These are phyloP conservation scores for Sebastolobus alascanus DNA, from an alignment of 2,797 vertebrate species.

Conservation along the genomic window DNA sequence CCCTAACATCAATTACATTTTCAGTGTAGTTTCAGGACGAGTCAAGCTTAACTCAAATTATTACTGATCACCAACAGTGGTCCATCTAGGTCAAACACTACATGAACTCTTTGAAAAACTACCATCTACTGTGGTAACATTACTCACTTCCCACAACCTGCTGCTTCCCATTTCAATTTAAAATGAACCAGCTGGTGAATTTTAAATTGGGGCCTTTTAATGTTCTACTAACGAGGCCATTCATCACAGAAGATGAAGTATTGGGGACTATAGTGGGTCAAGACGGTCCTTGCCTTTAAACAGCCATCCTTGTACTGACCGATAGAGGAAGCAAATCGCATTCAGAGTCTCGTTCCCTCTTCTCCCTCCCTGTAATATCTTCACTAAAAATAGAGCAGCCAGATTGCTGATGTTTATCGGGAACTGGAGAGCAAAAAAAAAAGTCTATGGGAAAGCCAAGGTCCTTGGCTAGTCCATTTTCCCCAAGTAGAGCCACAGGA, in stretches of 20 bases:
- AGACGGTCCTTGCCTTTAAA: slow-evolving; percentile 37
- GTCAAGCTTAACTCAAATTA: background rate
- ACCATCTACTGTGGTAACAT: background rate
- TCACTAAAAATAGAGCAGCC: slow-evolving; percentile 71
- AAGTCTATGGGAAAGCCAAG: slow-evolving; percentile 38
- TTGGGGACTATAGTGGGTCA: slow-evolving; percentile 23
- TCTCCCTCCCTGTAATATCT: slow-evolving; percentile 39
- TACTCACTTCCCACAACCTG: slow-evolving; percentile 28
- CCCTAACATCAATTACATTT: background rate
- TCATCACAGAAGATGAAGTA: slow-evolving; percentile 46
- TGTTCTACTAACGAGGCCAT: slow-evolving; percentile 61
- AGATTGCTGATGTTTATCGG: slow-evolving; percentile 78
- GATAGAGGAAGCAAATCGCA: slow-evolving; percentile 41
- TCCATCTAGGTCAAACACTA: slow-evolving; percentile 4
- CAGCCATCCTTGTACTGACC: slow-evolving; percentile 34
- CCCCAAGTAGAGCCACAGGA: slow-evolving; percentile 22
- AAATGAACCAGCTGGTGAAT: slow-evolving; percentile 35
- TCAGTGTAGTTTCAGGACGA: background rate
- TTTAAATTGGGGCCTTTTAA: slow-evolving; percentile 31
- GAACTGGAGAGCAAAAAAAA: slow-evolving; percentile 46
- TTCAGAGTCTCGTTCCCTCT: slow-evolving; percentile 7
- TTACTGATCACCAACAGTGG: slow-evolving; percentile 17
- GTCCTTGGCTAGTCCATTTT: slow-evolving; percentile 48
- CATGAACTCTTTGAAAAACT: slow-evolving; percentile 8
- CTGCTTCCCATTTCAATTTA: slow-evolving; percentile 32